These are phyloP conservation scores for Cylloceria caligata DNA, from an alignment of 2,888 invertebrate species.

Conservation along the genomic window DNA sequence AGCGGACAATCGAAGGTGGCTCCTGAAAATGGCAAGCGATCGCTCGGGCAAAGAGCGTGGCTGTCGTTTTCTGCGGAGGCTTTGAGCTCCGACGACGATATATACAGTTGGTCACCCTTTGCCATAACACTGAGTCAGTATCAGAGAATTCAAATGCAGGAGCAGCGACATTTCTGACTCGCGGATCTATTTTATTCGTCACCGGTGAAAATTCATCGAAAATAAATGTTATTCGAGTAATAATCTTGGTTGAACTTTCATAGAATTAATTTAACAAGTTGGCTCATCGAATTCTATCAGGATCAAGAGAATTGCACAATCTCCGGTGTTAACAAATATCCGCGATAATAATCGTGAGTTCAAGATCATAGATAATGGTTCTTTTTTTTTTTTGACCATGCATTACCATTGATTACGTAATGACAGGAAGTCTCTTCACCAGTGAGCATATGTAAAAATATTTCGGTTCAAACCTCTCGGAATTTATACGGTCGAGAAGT, in stretches of 20 bases:
- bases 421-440: slow-evolving; percentile 44
- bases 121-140: slow-evolving; percentile 39
- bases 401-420: slow-evolving; percentile 45
- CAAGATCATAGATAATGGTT: slow-evolving; percentile 28
- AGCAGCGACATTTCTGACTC: background rate
- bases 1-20: slow-evolving; percentile 66
- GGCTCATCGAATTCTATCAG: slow-evolving; percentile 8
- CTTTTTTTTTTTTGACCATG: slow-evolving; percentile 35
- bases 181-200: background rate
- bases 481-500: slow-evolving; percentile 30
- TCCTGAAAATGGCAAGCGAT: slow-evolving; percentile 64
- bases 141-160: slow-evolving; percentile 32
- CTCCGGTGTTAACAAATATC: slow-evolving; percentile 25
- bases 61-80: slow-evolving; percentile 39
- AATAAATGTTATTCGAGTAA: background rate
- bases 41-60: slow-evolving; percentile 36
- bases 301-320: slow-evolving; percentile 37
- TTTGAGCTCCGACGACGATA: slow-evolving; percentile 24
- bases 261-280: background rate
- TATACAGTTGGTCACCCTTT: slow-evolving; percentile 41
- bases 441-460: slow-evolving; percentile 1
- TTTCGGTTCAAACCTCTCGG: slow-evolving; percentile 15
- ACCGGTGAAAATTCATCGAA: background rate
- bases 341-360: slow-evolving; percentile 43
- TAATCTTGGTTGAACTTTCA: background rate